Conservation (phyloP, 2,888 invertebrate genomes). For the Melanophora roralis region DNA sequence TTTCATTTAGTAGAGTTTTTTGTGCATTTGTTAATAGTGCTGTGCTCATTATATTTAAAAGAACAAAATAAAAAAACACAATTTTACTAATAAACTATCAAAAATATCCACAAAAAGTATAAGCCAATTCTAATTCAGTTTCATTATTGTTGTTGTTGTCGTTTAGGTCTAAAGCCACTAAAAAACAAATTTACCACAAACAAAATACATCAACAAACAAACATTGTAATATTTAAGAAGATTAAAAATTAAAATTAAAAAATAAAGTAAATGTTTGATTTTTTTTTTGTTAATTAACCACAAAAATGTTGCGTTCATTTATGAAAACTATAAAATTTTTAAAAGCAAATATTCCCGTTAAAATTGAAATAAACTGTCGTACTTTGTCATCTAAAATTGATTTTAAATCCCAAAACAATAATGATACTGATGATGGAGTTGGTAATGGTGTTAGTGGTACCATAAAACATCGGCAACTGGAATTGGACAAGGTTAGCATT, state of each 20-base stretch:
- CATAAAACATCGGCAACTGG: constrained; percentile 67
- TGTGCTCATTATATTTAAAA: constrained; percentile 48
- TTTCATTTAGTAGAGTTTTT: constrained; percentile 16
- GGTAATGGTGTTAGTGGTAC: constrained; percentile 66
- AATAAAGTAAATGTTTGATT: too few species aligned
- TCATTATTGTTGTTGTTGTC: constrained; percentile 75
- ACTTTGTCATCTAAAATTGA: constrained; percentile 36
- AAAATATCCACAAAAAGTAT: constrained; percentile 16
- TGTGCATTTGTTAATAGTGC: constrained; percentile 57
- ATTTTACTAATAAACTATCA: constrained; percentile 35
- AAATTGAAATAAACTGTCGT: constrained; percentile 33
- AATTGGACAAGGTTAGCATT: constrained; percentile 75
- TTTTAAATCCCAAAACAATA: constrained; percentile 63
- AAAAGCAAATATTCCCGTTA: constrained; percentile 25
- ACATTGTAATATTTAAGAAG: neutral
- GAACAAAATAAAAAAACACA: constrained; percentile 18
- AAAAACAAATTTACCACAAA: constrained; percentile 42
- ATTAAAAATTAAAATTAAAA: neutral
- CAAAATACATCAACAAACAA: neutral
- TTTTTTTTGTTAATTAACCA: too few species aligned
- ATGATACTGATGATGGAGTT: constrained; percentile 70
- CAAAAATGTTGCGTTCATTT: constrained; percentile 76
- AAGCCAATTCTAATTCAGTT: constrained; percentile 70
- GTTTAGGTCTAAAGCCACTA: constrained; percentile 61
- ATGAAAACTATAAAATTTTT: constrained; percentile 70